Evolutionary conservation across 2,113 vertebrate genomes (phyloP).

Genomic region (Seriola quinqueradiata): DNA sequence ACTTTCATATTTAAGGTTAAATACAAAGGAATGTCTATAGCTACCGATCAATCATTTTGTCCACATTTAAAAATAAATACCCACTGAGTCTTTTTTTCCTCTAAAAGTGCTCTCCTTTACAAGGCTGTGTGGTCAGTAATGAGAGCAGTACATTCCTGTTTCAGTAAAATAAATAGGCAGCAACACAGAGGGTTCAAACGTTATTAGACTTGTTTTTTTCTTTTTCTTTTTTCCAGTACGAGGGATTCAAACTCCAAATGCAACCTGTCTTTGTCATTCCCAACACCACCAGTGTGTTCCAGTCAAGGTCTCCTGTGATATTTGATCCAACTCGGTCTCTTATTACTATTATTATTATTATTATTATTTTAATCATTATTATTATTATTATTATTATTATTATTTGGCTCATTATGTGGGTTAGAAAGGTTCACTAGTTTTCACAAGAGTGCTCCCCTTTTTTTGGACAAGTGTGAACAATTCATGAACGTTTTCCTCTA

Average conservation of each 20-base stretch:
- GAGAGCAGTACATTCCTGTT: slow-evolving; percentile 56
- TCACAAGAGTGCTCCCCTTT: slow-evolving; percentile 38
- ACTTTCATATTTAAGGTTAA: slow-evolving; percentile 15
- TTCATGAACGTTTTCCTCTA: slow-evolving; percentile 44
- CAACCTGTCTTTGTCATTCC: slow-evolving; percentile 26
- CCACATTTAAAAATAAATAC: slow-evolving; percentile 55
- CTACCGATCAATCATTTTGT: slow-evolving; percentile 31
- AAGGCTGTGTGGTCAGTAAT: slow-evolving; percentile 40
- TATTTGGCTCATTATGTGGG: slow-evolving; percentile 67
- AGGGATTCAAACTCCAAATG: slow-evolving; percentile 32
- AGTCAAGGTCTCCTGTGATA: not conserved
- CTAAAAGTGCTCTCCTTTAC: slow-evolving; percentile 27
- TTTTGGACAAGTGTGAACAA: slow-evolving; percentile 44
- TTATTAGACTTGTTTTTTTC: not conserved
- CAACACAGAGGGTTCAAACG: slow-evolving; percentile 12
- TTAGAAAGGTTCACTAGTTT: slow-evolving; percentile 51
- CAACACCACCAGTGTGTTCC: slow-evolving; percentile 21
- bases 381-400: slow-evolving; percentile 20
- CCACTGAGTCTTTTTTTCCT: slow-evolving; percentile 30
- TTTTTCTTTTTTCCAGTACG: not conserved
- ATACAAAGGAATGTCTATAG: slow-evolving; percentile 15
- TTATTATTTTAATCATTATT: slow-evolving; percentile 31
- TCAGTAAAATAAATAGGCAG: slow-evolving; percentile 29
- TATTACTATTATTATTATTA: not conserved
- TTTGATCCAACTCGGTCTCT: slow-evolving; percentile 17